Evolutionary conservation across 2,797 vertebrate species (phyloP).

Genomic region (Chloroceryle amazona): DNA sequence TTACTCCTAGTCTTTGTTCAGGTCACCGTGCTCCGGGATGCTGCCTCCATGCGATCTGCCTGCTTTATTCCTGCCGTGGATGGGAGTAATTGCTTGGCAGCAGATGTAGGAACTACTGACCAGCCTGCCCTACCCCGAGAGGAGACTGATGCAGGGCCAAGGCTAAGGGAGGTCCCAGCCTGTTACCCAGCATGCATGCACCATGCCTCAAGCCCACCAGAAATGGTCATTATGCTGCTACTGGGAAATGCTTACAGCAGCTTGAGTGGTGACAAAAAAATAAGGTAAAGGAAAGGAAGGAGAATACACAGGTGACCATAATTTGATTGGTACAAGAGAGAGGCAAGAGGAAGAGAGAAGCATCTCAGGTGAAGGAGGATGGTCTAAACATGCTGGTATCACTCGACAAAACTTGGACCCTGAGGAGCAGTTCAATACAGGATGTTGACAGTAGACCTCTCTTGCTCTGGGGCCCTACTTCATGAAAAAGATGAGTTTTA

Average conservation of each 20-base stretch:
- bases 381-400: neutral
- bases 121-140: neutral
- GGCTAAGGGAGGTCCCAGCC: neutral
- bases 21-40: neutral
- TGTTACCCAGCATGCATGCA: neutral
- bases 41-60: neutral
- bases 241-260: neutral
- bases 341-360: neutral
- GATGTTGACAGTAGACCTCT: neutral
- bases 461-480: neutral
- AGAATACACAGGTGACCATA: neutral
- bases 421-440: fast-evolving
- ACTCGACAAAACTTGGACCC: neutral
- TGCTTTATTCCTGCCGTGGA: neutral
- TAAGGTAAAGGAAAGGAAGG: neutral
- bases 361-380: neutral
- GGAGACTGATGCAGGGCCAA: neutral
- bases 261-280: neutral
- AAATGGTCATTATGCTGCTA: neutral
- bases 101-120: neutral
- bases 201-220: too few species aligned
- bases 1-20: neutral
- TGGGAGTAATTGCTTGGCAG: neutral
- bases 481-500: neutral
- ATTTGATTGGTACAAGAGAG: neutral